phyloP scores from a whole-genome alignment of 2,888 invertebrate species.

The Dastarcus helophoroides region DNA sequence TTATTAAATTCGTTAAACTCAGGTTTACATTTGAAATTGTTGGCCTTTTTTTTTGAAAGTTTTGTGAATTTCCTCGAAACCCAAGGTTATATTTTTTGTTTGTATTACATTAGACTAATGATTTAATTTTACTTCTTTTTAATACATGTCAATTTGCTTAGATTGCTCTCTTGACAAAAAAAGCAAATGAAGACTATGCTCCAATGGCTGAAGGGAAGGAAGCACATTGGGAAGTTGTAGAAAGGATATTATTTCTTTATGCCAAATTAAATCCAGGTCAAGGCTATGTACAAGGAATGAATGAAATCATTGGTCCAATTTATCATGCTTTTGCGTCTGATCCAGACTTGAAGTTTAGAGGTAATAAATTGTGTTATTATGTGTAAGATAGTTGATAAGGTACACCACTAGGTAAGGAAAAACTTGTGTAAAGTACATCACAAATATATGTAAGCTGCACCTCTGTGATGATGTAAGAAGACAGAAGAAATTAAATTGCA shows the following conservation, averaged over 20 bases:
- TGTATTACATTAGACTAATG: too few relatives aligned
- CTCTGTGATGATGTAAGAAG: too few relatives aligned
- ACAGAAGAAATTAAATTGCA: too few relatives aligned
- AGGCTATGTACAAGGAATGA: constrained; percentile 96
- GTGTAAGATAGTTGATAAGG: too few relatives aligned
- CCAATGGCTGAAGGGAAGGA: constrained; percentile 84
- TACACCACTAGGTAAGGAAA: too few relatives aligned
- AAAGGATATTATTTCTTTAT: constrained; percentile 92
- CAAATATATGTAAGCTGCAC: too few relatives aligned
- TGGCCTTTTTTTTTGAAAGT: too few relatives aligned
- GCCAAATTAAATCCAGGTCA: constrained; percentile 97
- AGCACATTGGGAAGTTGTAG: constrained; percentile 98
- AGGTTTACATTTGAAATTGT: too few relatives aligned
- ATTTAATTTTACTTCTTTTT: background rate
- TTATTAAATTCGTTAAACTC: too few relatives aligned
- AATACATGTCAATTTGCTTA: constrained; percentile 23
- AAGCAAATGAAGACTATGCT: constrained; percentile 69
- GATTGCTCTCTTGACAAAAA: constrained; percentile 62
- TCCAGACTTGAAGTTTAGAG: constrained; percentile 64
- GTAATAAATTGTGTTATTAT: constrained; percentile 38
- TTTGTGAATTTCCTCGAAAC: too few relatives aligned
- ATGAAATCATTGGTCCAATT: constrained; percentile 97
- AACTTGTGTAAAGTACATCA: too few relatives aligned
- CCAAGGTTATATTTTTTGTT: too few relatives aligned
- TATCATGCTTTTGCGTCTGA: constrained; percentile 95